Base-by-base conservation (phyloP, 2,888 invertebrate species). In the Thelaira solivaga region DNA sequence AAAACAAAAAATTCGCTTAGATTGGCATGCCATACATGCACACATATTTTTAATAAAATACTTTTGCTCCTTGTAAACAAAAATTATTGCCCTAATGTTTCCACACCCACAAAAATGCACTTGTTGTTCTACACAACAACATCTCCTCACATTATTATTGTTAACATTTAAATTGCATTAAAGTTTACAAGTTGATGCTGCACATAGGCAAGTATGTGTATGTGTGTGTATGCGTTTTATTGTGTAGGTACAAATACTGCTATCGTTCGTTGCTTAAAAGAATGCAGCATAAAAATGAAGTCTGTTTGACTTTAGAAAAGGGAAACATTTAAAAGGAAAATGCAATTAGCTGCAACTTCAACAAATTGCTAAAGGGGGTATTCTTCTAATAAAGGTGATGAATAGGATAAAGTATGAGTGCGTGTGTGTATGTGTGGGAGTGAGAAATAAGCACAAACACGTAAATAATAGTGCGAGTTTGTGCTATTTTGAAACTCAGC, bases 281-380 rank as follows among this genome's bases (percentile, higher is more conserved):
- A 7, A 22, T 34, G 26, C 18, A 45, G 22, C 29, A 10, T 49
- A 20, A 43, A 36, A 31, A 51, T 24, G n/a, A 39, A 29, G 31
- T 6, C 39, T 34, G 8, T 18, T 7, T 8, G 3, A 22, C 22
- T 4, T 31, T 16, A 16, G 13, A 24, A 2, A 26, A 39, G 34
- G 4, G 26, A 74, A 62, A 73, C 59, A 76, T 73, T 74, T 74
- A 59, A 76, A 73, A 80, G 82, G 83, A 85, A 84, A 85, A 85
- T 87, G 85, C 85, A 86, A 86, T 86, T 87, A 85, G 83, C 83
- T 80, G 53, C 59, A 77, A 45, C 61, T 45, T 36, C 49, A 64
- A 51, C 57, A 62, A 62, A 62, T 67, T 77, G 62, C 68, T 59
- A 49, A 39, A 68, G 68, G 68, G 39, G 2, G 13, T 20, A n/a